These are phyloP conservation scores for Ectropis crepuscularia DNA, from an alignment of 2,888 invertebrate genomes.

Conservation along the genomic window DNA sequence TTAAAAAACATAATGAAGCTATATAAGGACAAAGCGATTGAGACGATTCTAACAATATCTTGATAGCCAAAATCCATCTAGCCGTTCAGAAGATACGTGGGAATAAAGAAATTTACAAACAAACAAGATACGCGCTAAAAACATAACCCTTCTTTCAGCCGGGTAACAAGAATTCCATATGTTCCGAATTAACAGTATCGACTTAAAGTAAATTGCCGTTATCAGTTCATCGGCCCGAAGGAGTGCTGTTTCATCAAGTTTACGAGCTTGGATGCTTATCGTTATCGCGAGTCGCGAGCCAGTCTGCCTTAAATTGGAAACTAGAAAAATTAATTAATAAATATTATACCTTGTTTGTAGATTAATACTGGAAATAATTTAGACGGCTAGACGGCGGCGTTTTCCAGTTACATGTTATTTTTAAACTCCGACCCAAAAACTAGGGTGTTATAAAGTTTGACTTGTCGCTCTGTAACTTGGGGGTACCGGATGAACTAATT, in stretches of 20 bases:
- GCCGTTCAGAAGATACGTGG: too few relatives aligned
- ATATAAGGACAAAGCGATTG: too few relatives aligned
- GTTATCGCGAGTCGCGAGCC: constrained; percentile 24
- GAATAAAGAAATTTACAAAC: too few relatives aligned
- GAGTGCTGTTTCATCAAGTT: constrained; percentile 26
- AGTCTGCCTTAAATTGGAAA: not conserved
- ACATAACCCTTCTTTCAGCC: too few relatives aligned
- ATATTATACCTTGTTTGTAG: not conserved
- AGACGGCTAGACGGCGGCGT: not conserved
- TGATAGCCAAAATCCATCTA: too few relatives aligned
- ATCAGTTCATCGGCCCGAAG: constrained; percentile 35
- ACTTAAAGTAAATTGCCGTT: constrained; percentile 22
- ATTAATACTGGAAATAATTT: not conserved
- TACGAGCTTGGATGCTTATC: constrained; percentile 28
- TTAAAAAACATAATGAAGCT: too few relatives aligned
- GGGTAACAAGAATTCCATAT: constrained; percentile 4
- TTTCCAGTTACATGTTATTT: not conserved
- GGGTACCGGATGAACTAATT: too few relatives aligned
- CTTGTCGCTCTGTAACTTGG: too few relatives aligned
- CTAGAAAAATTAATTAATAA: constrained; percentile 9
- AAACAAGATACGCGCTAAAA: too few relatives aligned
- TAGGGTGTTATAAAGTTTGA: too few relatives aligned
- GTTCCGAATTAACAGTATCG: constrained; percentile 20
- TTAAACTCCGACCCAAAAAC: too few relatives aligned
- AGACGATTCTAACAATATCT: too few relatives aligned